These are phyloP conservation scores for Tenthredo distinguenda DNA, from an alignment of 2,888 invertebrate species.

Conservation along the genomic window DNA sequence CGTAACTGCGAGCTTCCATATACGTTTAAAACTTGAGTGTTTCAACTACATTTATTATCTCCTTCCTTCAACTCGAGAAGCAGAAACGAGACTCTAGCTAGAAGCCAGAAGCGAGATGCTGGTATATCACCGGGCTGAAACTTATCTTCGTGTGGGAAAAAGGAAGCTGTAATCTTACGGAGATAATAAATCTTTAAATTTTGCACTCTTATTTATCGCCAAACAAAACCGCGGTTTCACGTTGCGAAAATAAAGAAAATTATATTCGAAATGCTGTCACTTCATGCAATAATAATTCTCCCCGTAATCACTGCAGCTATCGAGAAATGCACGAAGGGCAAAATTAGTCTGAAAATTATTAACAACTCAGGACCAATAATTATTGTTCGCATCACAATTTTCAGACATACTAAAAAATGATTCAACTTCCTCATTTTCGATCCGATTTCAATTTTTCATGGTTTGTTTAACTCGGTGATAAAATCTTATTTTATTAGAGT, in stretches of 20 bases:
- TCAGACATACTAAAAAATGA: too few relatives aligned
- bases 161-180: slow-evolving; percentile 6
- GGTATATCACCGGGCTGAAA: neutral
- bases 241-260: neutral
- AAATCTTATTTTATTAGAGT: too few relatives aligned
- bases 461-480: too few relatives aligned
- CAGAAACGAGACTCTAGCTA: neutral
- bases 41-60: slow-evolving; percentile 13
- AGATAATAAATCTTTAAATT: slow-evolving; percentile 6
- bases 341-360: too few relatives aligned
- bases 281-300: neutral
- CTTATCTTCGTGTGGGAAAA: neutral
- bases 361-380: too few relatives aligned
- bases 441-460: too few relatives aligned
- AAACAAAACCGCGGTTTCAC: neutral
- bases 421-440: too few relatives aligned
- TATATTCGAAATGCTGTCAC: neutral
- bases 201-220: neutral
- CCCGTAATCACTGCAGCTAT: neutral
- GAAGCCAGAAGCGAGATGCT: neutral
- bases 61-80: neutral
- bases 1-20: neutral
- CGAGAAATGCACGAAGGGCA: too few relatives aligned
- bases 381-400: too few relatives aligned
- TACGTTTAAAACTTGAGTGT: slow-evolving; percentile 3